Conservation (phyloP, 1,140 invertebrate species). For the Macrobrachium nipponense region DNA sequence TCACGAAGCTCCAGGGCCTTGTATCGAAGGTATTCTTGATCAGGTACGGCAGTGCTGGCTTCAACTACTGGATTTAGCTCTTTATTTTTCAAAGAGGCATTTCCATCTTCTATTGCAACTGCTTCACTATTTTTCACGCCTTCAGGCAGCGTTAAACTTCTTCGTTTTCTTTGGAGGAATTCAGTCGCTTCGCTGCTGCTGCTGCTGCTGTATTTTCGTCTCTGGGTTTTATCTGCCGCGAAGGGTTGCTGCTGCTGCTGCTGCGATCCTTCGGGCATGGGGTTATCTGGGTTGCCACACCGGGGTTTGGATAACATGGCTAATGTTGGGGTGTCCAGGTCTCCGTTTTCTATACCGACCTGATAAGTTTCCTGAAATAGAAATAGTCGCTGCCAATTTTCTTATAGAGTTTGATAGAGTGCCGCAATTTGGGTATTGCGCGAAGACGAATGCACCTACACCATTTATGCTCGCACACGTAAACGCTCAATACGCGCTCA, state of each 20-base stretch:
- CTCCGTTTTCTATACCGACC: constrained; percentile 22
- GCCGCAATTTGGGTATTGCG: no score
- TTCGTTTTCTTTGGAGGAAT: constrained; percentile 1
- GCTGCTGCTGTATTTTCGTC: background rate
- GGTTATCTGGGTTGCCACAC: constrained; percentile 51
- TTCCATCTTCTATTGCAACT: no score
- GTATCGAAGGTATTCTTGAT: constrained; percentile 14
- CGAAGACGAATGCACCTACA: no score
- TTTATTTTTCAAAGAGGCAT: no score
- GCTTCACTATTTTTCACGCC: background rate
- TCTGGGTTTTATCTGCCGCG: background rate
- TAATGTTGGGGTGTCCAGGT: constrained; percentile 32
- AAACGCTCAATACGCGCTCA: no score
- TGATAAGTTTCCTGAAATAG: constrained; percentile 30
- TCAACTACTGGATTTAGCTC: no score
- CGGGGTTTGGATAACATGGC: constrained; percentile 43
- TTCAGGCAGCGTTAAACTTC: background rate
- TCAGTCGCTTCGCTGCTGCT: no score
- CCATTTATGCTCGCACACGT: no score
- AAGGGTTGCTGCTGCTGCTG: background rate
- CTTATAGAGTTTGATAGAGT: no score
- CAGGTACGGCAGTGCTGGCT: background rate
- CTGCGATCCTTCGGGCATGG: constrained; percentile 9
- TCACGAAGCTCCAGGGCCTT: constrained; percentile 8
- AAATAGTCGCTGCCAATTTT: background rate